Percentiles rank a stretch among this genome's conserved stretches.
Conservation (phyloP, 2,113 vertebrate species). For the Phylloscopus whistleri region DNA sequence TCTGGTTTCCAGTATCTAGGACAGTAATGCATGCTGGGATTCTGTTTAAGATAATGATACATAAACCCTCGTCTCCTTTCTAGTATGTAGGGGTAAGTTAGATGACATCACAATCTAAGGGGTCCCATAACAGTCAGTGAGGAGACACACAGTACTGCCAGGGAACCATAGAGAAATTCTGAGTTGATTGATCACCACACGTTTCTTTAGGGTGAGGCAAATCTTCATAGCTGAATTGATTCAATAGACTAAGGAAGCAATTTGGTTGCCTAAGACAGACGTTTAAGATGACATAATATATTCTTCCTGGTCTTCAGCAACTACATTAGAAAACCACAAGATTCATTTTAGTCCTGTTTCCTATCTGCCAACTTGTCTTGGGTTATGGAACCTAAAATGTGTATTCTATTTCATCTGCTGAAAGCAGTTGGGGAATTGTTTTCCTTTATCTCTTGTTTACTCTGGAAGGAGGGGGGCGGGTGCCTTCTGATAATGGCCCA, state of each 20-base stretch:
- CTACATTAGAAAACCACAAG: background rate
- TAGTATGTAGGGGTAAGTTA: background rate
- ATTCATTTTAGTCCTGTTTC: background rate
- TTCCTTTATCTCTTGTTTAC: too few species aligned
- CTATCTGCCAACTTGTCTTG: background rate
- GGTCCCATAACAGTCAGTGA: background rate
- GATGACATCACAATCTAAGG: background rate
- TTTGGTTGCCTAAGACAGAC: background rate
- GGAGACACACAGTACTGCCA: background rate
- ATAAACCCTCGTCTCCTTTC: background rate
- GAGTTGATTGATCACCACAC: background rate
- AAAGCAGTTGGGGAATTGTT: too few species aligned
- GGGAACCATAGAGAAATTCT: background rate
- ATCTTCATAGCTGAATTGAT: background rate
- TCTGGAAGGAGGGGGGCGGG: too few species aligned
- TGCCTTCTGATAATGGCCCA: too few species aligned
- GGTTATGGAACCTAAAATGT: too few species aligned
- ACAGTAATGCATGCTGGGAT: background rate
- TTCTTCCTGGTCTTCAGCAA: background rate
- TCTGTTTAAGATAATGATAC: background rate
- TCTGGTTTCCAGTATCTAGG: background rate
- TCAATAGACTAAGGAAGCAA: background rate
- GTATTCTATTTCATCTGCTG: too few species aligned
- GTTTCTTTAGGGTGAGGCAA: background rate
- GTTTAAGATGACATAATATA: background rate